phyloP scores from a whole-genome alignment of 2,113 vertebrate genomes.

The Pluvianellus socialis region DNA sequence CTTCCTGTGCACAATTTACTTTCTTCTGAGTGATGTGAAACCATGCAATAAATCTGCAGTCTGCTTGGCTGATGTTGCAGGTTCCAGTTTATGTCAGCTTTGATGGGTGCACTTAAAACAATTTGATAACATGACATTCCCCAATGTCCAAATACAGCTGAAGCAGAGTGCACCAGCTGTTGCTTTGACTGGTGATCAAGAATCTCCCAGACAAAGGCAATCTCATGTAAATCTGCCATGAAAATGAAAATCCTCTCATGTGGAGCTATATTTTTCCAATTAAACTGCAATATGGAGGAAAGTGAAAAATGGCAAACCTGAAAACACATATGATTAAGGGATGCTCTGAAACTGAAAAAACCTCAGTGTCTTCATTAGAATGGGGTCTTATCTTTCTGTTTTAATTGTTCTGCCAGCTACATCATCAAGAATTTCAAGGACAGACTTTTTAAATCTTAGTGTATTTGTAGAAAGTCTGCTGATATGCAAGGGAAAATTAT shows the following conservation, averaged over 20 bases:
- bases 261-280: conserved; percentile 21
- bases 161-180: conserved; percentile 57
- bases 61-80: neutral
- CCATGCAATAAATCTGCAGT: neutral
- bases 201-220: conserved; percentile 44
- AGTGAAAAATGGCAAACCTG: neutral
- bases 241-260: conserved; percentile 39
- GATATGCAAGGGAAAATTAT: neutral
- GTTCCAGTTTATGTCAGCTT: conserved; percentile 32
- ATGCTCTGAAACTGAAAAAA: neutral
- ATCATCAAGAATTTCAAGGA: neutral
- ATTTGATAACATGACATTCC: conserved; percentile 50
- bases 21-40: conserved; percentile 32
- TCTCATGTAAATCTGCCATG: conserved; percentile 60
- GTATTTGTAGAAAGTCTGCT: neutral
- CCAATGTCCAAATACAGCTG: conserved; percentile 48
- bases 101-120: conserved; percentile 53
- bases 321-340: neutral
- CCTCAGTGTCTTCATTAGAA: neutral
- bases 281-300: neutral
- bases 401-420: neutral
- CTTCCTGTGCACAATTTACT: neutral
- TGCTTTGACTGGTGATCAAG: conserved; percentile 56
- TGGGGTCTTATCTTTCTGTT: neutral
- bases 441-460: neutral